Conservation (phyloP, 2,888 invertebrate species). For the Frankliniella intonsa region DNA sequence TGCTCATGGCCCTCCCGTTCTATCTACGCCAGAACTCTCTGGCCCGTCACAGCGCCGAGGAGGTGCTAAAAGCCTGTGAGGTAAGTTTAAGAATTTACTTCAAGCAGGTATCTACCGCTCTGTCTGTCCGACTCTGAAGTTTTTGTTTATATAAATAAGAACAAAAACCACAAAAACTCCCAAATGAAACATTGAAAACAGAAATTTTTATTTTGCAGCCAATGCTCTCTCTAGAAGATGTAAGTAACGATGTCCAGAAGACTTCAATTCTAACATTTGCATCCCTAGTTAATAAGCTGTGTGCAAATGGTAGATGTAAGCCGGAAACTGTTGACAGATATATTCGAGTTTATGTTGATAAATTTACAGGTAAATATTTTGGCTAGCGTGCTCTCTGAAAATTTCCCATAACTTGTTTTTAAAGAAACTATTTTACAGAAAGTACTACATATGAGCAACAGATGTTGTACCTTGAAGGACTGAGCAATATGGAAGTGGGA, state of each 20-base stretch:
- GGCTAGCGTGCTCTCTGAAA: too few relatives aligned
- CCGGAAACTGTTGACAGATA: constrained; percentile 65
- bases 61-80: constrained; percentile 41
- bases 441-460: constrained; percentile 62
- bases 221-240: constrained; percentile 31
- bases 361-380: constrained; percentile 57
- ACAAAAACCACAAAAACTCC: too few relatives aligned
- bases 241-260: constrained; percentile 54
- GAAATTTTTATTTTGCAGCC: constrained; percentile 38
- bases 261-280: constrained; percentile 67
- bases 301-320: constrained; percentile 50
- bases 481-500: constrained; percentile 60
- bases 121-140: constrained; percentile 30
- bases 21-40: constrained; percentile 52
- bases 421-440: constrained; percentile 47
- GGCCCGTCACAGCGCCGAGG: constrained; percentile 48
- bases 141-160: constrained; percentile 24
- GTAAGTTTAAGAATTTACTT: constrained; percentile 36
- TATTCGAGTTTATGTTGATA: constrained; percentile 64
- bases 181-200: constrained; percentile 46
- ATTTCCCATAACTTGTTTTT: constrained; percentile 24
- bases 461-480: constrained; percentile 66
- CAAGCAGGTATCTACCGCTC: constrained; percentile 5
- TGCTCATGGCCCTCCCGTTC: constrained; percentile 65
- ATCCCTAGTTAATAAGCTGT: constrained; percentile 62